A percentile compares a stretch with the other conserved stretches of the same genome.
phyloP scores from a whole-genome alignment of 2,113 vertebrate genomes.

The Equus przewalskii region DNA sequence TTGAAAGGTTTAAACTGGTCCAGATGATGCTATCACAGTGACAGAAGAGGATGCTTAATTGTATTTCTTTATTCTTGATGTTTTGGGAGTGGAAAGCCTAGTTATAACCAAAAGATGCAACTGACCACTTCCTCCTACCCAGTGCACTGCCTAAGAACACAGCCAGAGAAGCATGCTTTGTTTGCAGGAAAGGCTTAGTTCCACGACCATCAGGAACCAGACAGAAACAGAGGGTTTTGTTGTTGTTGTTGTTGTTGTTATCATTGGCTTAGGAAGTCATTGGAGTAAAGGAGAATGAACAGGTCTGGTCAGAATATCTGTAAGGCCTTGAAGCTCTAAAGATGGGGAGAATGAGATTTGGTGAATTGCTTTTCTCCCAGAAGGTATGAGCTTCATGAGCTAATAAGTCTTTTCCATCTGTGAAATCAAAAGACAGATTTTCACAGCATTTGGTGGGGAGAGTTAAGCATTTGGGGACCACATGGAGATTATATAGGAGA shows the following conservation, averaged over 20 bases:
- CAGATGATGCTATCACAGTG: neutral
- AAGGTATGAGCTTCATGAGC: constrained; percentile 21
- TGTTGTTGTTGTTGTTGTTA: neutral
- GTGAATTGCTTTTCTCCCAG: constrained; percentile 20
- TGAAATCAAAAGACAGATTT: constrained; percentile 78
- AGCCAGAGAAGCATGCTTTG: neutral
- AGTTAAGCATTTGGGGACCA: constrained; percentile 63
- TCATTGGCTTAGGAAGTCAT: neutral
- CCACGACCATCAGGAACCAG: neutral
- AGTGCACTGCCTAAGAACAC: neutral
- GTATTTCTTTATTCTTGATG: neutral
- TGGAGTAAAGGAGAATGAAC: neutral
- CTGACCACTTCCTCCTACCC: neutral
- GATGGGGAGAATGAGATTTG: neutral
- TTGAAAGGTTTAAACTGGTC: neutral
- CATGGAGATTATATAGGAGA: constrained; percentile 62
- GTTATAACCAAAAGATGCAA: neutral
- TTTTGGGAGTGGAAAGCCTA: neutral
- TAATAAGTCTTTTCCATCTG: constrained; percentile 74
- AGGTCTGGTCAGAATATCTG: neutral
- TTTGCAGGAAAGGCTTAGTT: neutral
- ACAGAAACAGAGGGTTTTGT: neutral
- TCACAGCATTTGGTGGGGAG: constrained; percentile 70
- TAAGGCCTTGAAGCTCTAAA: neutral
- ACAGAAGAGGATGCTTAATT: neutral